Conservation (phyloP, 2,888 invertebrate species). For the Leptothorax acervorum region DNA sequence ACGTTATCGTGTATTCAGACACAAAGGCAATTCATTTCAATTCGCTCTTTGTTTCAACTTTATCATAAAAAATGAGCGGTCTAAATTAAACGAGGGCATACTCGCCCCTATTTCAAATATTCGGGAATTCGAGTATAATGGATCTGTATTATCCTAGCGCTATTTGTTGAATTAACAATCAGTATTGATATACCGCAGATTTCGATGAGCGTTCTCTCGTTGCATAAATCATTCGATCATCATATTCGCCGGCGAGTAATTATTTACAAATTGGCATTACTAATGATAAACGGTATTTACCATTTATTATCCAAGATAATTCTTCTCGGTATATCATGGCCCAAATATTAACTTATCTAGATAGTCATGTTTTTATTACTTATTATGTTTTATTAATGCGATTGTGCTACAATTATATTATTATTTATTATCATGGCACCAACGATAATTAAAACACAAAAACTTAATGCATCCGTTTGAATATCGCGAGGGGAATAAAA, state of each 20-base stretch:
- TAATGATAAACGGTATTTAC: background rate
- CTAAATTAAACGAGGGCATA: conserved; percentile 27
- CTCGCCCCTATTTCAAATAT: conserved; percentile 16
- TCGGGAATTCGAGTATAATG: conserved; percentile 26
- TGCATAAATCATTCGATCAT: conserved; percentile 39
- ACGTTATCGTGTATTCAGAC: conserved; percentile 28
- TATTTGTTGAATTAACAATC: conserved; percentile 40
- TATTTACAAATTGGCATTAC: conserved; percentile 38
- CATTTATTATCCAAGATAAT: conserved; percentile 30
- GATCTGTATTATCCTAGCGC: conserved; percentile 28
- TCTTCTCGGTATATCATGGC: background rate
- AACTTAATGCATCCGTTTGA: background rate
- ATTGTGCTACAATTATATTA: background rate
- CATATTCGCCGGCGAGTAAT: conserved; percentile 10
- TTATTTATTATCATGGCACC: background rate
- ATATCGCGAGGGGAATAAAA: conserved; percentile 24
- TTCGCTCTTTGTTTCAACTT: background rate
- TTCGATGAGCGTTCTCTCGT: conserved; percentile 1
- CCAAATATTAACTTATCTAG: conserved; percentile 17
- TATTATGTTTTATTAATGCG: background rate
- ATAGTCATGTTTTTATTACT: background rate
- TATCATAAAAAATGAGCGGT: conserved; percentile 15
- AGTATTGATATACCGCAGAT: conserved; percentile 41
- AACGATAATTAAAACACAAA: background rate
- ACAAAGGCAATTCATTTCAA: conserved; percentile 15